Base-by-base conservation (phyloP, 37 sponge, comb jelly and placozoan species). In the Lycopodina hypogea region DNA sequence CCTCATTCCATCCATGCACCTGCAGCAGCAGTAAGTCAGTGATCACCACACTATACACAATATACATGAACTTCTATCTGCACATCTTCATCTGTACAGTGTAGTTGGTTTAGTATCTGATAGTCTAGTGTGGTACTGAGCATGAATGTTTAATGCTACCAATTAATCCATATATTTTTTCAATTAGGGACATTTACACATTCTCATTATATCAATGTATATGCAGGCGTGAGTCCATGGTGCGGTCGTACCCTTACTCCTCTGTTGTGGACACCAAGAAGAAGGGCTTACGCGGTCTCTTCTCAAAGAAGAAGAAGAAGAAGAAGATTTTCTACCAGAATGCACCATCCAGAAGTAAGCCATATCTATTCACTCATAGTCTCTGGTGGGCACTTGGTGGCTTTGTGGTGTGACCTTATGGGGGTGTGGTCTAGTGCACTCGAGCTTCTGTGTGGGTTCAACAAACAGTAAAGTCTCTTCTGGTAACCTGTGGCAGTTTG, bases 271-370 rank as follows among this genome's bases (percentile, higher is more conserved):
- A 56, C 40, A 81, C 69, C 42, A 74, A 40, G 62, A 87, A 87
- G 72, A 86, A 88, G 9, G 22, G 87, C 34, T 58, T 37, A 61
- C 76, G 85, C 18, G 41, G 65, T 2, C 78, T 90, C 52, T 74
- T 87, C 19, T 80, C 33, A 55, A 92, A 87, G 88, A n/a, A n/a
- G n/a, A 91, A 86, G 87, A 87, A 85, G 45, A 92, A 88, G 65
- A 92, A 87, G 52, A 77, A 76, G 1, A 72, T 80, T 32, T 92
- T 85, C 75, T 69, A 78, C 28, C 88, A 87, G 67, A 60, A 69
- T 14, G 51, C 74, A 30, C 35, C 73, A 21, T 36, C 63, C n/a
- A 83, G 67, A 34, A 75, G 87, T 86, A 34, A 75, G 80, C 57
- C n/a, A 55, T 12, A 29, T 11, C 52, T 32, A n/a, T n/a, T n/a